Evolutionary conservation across 2,113 vertebrate genomes (phyloP).

Genomic region (Campylomormyrus tamandua): DNA sequence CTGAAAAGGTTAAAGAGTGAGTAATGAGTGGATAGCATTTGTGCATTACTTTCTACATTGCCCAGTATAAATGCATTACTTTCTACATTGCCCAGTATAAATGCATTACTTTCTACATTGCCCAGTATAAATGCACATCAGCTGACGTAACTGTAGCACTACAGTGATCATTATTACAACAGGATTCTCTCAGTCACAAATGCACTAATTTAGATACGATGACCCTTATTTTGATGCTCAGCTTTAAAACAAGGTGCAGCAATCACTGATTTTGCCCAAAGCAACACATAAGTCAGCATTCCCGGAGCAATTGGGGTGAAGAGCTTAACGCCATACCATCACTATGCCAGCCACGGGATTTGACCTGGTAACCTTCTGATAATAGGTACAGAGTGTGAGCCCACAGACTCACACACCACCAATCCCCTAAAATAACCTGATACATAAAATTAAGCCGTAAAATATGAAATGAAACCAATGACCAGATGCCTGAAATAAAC

Average conservation of each 20-base stretch:
- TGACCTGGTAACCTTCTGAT: not conserved
- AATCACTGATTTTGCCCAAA: not conserved
- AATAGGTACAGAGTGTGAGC: not conserved
- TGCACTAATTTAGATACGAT: slow-evolving; percentile 40
- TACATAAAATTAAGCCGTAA: not conserved
- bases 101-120: not conserved
- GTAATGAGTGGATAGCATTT: not conserved
- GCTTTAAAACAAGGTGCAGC: slow-evolving; percentile 31
- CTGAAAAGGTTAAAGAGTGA: not conserved
- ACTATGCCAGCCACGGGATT: not conserved
- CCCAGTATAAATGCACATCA: slow-evolving; percentile 26
- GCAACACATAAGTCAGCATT: not conserved
- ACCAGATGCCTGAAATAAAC: not conserved
- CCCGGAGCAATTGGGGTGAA: not conserved
- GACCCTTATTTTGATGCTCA: slow-evolving; percentile 33
- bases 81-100: slow-evolving; percentile 17
- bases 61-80: slow-evolving; percentile 14
- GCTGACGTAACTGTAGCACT: slow-evolving; percentile 39
- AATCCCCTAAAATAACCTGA: slow-evolving; percentile 26
- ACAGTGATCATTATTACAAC: slow-evolving; percentile 46
- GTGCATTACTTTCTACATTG: not conserved
- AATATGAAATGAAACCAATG: not conserved
- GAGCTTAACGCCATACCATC: not conserved
- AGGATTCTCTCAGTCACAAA: slow-evolving; percentile 28
- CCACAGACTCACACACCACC: slow-evolving; percentile 14